Evolutionary conservation across 2,888 invertebrate genomes (phyloP), one percentile per base, ranked within the genome.

Genomic region (Onchidella celtica): DNA sequence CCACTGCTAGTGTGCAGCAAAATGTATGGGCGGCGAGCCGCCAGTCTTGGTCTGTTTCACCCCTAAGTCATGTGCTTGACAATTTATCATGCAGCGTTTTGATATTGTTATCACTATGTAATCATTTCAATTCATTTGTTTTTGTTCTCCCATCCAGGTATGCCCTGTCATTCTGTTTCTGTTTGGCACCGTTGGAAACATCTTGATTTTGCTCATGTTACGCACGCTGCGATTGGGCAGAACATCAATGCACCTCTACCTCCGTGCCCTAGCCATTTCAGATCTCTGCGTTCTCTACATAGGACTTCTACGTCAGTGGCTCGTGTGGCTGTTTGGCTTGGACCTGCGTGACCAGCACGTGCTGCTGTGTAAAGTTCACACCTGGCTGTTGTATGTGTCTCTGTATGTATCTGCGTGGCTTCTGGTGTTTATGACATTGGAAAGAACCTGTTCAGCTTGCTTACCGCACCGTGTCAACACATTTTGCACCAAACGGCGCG

Each of bases 371-470:
- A 89, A 89, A 72, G 27, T 87, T 0, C 88, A 90, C 72, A 83
- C 87, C 0, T 89, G 88, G 84, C 73, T 89, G 21, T 86, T 89
- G 4, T 90, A 90, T 72, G 85, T 84, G 34, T 82, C 88, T 1
- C 78, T 88, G 0, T 86, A 88, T 63, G 85, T 88, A 61, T 89
- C 90, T 1, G 87, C 89, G 0, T 91, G 91, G 91, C 86, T 90
- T 24, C 84, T 91, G 34, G 87, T 88, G 21, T 85, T 85, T n/a
- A 88, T 91, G 38, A 90, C 90, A 0, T 36, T 89, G 65, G 90
- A 90, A 65, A 61, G 90, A n/a, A 86, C 88, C 0, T 81, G 89
- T 6, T 86, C 88, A 0, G 86, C 88, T 3, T 90, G 89, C 83
- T 75, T 86, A 65, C 90, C 90, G 4, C 86, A 88, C 75, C 83